A percentile compares a stretch with the other conserved stretches of the same genome.
Conservation (phyloP, 2,888 invertebrate genomes). For the Drosophila emarginata region DNA sequence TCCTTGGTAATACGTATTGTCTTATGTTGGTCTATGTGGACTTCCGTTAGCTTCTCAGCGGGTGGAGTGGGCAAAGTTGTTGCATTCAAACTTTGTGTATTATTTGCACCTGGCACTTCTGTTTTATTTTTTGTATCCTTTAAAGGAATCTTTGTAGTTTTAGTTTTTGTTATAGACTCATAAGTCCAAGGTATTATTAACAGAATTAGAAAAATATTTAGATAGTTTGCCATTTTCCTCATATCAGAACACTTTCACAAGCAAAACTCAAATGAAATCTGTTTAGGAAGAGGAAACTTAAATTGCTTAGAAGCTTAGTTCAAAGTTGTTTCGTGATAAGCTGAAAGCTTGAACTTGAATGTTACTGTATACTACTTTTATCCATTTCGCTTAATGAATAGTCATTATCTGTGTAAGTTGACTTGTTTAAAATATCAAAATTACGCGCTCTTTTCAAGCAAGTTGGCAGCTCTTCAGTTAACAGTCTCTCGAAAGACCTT, state of each 20-base stretch:
- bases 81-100: constrained; percentile 19
- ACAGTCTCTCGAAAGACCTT: no score
- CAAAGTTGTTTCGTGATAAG: constrained; percentile 1
- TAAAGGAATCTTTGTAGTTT: constrained; percentile 6
- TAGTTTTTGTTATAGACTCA: constrained; percentile 19
- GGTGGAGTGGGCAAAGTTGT: constrained; percentile 38
- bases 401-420: neutral
- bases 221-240: neutral
- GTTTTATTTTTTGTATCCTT: constrained; percentile 42
- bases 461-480: neutral
- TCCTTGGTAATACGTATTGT: constrained; percentile 62
- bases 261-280: constrained; percentile 7
- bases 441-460: neutral
- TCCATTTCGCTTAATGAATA: neutral
- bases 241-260: neutral
- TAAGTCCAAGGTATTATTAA: constrained; percentile 7
- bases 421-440: neutral
- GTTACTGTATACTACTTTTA: neutral
- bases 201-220: neutral
- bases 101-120: constrained; percentile 3
- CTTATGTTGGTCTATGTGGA: constrained; percentile 64
- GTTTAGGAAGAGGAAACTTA: neutral
- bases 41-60: constrained; percentile 49
- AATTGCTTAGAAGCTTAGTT: neutral
- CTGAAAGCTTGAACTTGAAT: neutral